Evolutionary conservation across 2,888 invertebrate genomes (phyloP).

Genomic region (Sesamia inferens): DNA sequence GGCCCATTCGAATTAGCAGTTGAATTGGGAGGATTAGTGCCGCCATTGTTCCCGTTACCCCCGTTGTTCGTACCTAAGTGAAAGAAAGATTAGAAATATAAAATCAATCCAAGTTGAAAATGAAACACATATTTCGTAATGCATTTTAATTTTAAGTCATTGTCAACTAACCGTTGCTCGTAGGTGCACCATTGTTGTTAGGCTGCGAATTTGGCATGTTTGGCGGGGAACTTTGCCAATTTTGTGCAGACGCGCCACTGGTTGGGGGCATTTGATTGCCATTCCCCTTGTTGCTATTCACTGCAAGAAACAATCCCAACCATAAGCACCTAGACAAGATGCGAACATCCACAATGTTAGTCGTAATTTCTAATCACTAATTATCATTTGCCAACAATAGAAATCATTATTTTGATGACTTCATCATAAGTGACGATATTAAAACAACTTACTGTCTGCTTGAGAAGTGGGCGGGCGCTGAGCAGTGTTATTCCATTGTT

Average conservation of each 20-base stretch:
- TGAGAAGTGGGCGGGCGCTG: conserved; percentile 89
- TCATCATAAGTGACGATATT: conserved; percentile 65
- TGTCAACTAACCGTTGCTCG: conserved; percentile 81
- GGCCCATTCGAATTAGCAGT: conserved; percentile 81
- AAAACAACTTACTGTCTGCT: conserved; percentile 86
- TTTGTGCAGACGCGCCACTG: conserved; percentile 81
- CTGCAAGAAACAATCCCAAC: conserved; percentile 76
- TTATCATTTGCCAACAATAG: conserved; percentile 61
- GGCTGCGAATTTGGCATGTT: conserved; percentile 87
- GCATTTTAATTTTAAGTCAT: conserved; percentile 47
- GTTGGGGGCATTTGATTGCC: conserved; percentile 85
- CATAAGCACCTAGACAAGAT: conserved; percentile 56
- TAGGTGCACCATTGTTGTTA: conserved; percentile 86
- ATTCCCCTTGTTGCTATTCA: conserved; percentile 88
- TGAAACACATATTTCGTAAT: conserved; percentile 29
- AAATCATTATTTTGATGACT: conserved; percentile 68
- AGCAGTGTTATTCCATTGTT: conserved; percentile 87
- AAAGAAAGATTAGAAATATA: conserved; percentile 19
- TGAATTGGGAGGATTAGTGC: conserved; percentile 85
- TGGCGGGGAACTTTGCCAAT: conserved; percentile 85
- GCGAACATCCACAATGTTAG: conserved; percentile 45
- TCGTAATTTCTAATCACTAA: conserved; percentile 60
- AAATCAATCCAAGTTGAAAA: conserved; percentile 23
- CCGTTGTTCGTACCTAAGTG: conserved; percentile 81
- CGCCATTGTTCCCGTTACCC: conserved; percentile 83